Base-by-base conservation (phyloP, 2,888 invertebrate species). In the Gnatocerus cornutus region DNA sequence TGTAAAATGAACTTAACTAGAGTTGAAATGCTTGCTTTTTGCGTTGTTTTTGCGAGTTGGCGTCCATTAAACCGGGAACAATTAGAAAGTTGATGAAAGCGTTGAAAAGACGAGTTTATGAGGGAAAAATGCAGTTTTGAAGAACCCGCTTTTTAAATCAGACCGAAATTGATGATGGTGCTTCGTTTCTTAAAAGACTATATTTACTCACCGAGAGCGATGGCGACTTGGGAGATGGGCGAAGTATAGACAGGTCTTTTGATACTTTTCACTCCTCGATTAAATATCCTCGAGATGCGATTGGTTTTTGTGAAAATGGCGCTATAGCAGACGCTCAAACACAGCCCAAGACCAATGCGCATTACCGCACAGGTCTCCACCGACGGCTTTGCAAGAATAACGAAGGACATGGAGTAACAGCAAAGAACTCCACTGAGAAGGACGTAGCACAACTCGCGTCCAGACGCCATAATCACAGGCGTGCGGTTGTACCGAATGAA, bases 271-370 rank as follows among this genome's bases (percentile, higher is more conserved):
- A 92, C 89, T 61, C 90, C 90, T 12, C 90, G 88, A 81, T 91
- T 91, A 82, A 93, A 93, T 62, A 93, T 92, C 48, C 92, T 85
- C 1, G 91, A 91, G 62, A 93, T 89, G 55, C 92, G 87, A 83
- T 92, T 93, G 1, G 92, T 93, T 82, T 93, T 93, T 0, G 92
- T 92, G 70, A 93, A 87, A 68, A 93, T 89, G 7, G 93, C 92
- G 65, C 92, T 90, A 81, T 93, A 93, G 78, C 92, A 92, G 62
- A 92, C 89, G 71, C 91, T 90, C 72, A 93, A 86, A 14, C 92
- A 92, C 0, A 93, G 86, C 0, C 93, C 93, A 8, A 93, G 87
- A 0, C 92, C 91, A 48, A 92, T 87, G 29, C 90, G 83, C 76
- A 91, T 87, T 14, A 90, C 84, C 1, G 91, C 89, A 80, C 93